phyloP scores from a whole-genome alignment of 2,797 vertebrate species.

The Pseudochromis fuscus region DNA sequence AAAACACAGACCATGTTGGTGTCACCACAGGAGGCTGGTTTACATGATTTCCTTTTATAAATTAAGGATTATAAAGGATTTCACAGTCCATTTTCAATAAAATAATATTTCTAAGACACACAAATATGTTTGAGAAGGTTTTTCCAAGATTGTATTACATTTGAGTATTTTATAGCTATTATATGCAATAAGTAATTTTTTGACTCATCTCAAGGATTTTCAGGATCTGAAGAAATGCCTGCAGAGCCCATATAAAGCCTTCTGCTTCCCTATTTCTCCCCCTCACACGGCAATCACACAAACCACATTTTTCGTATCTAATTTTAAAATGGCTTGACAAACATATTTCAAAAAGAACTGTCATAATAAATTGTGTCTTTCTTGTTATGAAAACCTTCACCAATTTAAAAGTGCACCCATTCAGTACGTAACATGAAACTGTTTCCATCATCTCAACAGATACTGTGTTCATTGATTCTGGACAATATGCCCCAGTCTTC shows the following conservation, averaged over 20 bases:
- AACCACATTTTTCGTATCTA: neutral
- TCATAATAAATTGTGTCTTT: neutral
- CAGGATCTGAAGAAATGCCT: too few species aligned
- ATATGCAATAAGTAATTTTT: too few species aligned
- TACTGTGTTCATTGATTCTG: constrained; percentile 2
- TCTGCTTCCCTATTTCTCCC: neutral
- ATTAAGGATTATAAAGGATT: neutral
- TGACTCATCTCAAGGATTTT: too few species aligned
- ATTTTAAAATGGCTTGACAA: neutral
- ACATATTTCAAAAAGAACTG: neutral
- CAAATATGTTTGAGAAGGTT: neutral
- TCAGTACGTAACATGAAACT: neutral
- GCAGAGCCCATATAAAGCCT: too few species aligned
- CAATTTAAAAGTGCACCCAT: neutral
- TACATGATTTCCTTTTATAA: constrained; percentile 17
- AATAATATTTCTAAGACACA: neutral
- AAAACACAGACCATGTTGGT: constrained; percentile 13
- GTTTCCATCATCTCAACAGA: neutral
- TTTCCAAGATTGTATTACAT: too few species aligned
- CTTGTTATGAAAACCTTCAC: neutral
- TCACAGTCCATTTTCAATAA: neutral
- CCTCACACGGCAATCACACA: neutral
- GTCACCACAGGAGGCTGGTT: constrained; percentile 33
- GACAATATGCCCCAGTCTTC: neutral
- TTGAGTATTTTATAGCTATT: too few species aligned